Percentiles rank a stretch among this genome's conserved stretches.
Conservation (phyloP, 2,888 invertebrate genomes). For the Rhaphigaster nebulosa region DNA sequence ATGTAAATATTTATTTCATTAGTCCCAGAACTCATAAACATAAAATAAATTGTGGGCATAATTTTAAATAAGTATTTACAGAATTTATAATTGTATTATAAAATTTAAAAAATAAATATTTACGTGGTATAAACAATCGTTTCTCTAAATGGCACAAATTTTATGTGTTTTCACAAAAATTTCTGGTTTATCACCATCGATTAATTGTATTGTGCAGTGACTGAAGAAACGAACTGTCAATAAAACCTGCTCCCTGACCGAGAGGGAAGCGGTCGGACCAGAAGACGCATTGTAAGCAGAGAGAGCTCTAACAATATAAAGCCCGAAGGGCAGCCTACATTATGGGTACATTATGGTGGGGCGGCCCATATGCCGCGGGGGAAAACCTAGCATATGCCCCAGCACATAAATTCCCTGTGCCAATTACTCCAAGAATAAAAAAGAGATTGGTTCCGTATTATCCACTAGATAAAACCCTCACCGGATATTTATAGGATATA, state of each 20-base stretch:
- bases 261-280: not conserved
- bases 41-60: too few species aligned
- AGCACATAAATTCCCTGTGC: conserved; percentile 7
- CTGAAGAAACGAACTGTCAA: not conserved
- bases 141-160: too few species aligned
- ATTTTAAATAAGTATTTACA: too few species aligned
- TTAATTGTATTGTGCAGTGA: not conserved
- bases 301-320: not conserved
- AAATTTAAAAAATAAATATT: too few species aligned
- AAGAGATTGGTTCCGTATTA: conserved; percentile 47
- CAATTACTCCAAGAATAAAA: conserved; percentile 22
- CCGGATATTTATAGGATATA: conserved; percentile 10
- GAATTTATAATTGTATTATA: too few species aligned
- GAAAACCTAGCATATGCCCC: conserved; percentile 25
- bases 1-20: too few species aligned
- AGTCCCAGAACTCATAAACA: too few species aligned
- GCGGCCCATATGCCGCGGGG: not conserved
- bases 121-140: too few species aligned
- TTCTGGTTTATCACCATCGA: too few species aligned
- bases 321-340: not conserved
- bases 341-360: conserved; percentile 4
- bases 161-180: too few species aligned
- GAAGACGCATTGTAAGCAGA: conserved; percentile 10
- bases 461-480: conserved; percentile 41
- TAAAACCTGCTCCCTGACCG: not conserved